phyloP scores from a whole-genome alignment of 2,113 vertebrate species.

The Stegastes partitus region DNA sequence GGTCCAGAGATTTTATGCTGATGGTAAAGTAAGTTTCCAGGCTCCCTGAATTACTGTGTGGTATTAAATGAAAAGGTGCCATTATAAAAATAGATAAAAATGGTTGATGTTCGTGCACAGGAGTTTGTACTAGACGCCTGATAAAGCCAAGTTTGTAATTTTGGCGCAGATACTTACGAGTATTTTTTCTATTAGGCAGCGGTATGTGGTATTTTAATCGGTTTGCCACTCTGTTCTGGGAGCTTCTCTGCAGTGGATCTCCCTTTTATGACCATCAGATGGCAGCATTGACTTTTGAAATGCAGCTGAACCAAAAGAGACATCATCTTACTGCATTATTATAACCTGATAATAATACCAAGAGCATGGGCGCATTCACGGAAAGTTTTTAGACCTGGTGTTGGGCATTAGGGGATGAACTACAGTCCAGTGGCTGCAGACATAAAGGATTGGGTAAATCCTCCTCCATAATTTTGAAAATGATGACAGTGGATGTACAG shows the following conservation, averaged over 20 bases:
- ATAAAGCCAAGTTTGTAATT: too few species aligned
- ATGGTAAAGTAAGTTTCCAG: not conserved
- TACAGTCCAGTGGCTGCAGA: constrained; percentile 2
- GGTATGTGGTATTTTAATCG: too few species aligned
- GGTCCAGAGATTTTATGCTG: not conserved
- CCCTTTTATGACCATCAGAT: constrained; percentile 63
- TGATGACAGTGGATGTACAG: not conserved
- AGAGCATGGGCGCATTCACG: constrained; percentile 35
- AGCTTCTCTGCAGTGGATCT: constrained; percentile 18
- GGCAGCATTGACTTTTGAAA: constrained; percentile 75
- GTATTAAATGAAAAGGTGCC: too few species aligned
- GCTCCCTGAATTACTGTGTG: too few species aligned
- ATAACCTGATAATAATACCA: constrained; percentile 21
- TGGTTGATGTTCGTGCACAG: too few species aligned
- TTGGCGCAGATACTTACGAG: too few species aligned
- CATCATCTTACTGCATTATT: constrained; percentile 21
- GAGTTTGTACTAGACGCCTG: too few species aligned
- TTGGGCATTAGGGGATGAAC: constrained; percentile 24
- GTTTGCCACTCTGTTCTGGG: not conserved
- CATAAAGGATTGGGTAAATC: not conserved
- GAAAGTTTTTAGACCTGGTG: constrained; percentile 16
- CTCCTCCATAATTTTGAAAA: not conserved
- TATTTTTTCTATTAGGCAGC: too few species aligned
- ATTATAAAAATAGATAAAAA: too few species aligned
- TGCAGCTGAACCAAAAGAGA: not conserved